These are phyloP conservation scores for Diachasma alloeum DNA, from an alignment of 1,140 invertebrate species.

Conservation along the genomic window DNA sequence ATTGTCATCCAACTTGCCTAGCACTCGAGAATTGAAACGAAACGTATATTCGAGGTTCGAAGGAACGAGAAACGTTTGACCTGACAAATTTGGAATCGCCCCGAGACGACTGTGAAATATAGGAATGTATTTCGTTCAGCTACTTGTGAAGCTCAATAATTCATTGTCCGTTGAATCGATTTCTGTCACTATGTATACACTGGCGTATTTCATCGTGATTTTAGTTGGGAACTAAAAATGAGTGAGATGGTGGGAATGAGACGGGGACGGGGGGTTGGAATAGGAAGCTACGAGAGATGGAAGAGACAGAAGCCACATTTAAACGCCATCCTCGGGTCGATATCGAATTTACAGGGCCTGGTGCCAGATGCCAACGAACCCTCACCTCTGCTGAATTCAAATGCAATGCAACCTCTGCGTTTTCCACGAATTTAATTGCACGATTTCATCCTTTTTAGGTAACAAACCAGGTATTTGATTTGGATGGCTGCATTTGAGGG, in stretches of 20 bases:
- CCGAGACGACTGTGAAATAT: background rate
- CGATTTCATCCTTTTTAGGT: background rate
- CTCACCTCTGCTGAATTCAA: background rate
- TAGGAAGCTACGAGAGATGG: background rate
- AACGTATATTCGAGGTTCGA: background rate
- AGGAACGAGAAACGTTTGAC: background rate
- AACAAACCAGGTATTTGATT: background rate
- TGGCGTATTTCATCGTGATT: background rate
- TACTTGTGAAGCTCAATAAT: background rate
- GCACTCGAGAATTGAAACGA: background rate
- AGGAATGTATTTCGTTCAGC: background rate
- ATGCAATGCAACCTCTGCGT: background rate
- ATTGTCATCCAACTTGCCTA: background rate
- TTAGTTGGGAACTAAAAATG: background rate
- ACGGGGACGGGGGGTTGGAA: background rate
- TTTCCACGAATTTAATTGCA: background rate
- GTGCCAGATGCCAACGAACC: slow-evolving; percentile 22
- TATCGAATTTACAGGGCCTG: slow-evolving; percentile 19
- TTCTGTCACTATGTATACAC: background rate
- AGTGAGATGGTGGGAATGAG: background rate
- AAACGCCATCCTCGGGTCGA: slow-evolving; percentile 14
- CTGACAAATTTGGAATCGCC: background rate
- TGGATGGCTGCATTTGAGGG: background rate
- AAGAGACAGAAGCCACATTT: slow-evolving; percentile 9
- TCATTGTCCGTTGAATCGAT: background rate